Conservation (phyloP, 2,113 vertebrate genomes). For the Gopherus flavomarginatus region DNA sequence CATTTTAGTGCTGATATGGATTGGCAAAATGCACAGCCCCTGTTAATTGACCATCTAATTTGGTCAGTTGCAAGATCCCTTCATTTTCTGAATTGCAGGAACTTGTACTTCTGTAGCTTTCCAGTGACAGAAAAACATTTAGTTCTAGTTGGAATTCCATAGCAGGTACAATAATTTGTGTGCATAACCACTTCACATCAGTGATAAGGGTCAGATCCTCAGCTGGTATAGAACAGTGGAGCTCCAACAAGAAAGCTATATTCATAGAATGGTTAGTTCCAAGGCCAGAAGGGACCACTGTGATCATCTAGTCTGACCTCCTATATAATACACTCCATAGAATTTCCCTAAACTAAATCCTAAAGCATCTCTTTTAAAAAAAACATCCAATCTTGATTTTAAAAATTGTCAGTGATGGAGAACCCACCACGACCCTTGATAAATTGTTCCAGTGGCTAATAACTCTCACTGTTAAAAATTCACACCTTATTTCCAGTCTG, state of each 20-base stretch:
- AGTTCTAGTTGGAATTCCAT: not conserved
- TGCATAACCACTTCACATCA: constrained; percentile 20
- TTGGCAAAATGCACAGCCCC: not conserved
- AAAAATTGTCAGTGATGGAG: not conserved
- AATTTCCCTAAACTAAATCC: not conserved
- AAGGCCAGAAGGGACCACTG: not conserved
- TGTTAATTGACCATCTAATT: constrained; percentile 5
- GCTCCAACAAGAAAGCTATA: not conserved
- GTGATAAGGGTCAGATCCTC: constrained; percentile 8
- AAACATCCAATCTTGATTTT: not conserved
- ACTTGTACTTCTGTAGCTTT: not conserved
- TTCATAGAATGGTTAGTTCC: not conserved
- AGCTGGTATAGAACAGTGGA: constrained; percentile 41
- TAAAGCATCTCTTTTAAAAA: not conserved
- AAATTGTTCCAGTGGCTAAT: not conserved
- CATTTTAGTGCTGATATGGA: not conserved
- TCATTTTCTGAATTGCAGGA: not conserved
- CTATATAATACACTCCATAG: not conserved
- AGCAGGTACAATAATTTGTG: constrained; percentile 37
- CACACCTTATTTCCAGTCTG: not conserved
- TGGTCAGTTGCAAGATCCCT: not conserved
- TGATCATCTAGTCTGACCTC: not conserved
- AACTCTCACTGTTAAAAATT: not conserved
- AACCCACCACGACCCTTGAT: not conserved
- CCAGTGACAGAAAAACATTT: constrained; percentile 29